A percentile compares a stretch with the other conserved stretches of the same genome.
Evolutionary conservation across 2,888 invertebrate genomes (phyloP).

Genomic region (Margaritifera margaritifera): DNA sequence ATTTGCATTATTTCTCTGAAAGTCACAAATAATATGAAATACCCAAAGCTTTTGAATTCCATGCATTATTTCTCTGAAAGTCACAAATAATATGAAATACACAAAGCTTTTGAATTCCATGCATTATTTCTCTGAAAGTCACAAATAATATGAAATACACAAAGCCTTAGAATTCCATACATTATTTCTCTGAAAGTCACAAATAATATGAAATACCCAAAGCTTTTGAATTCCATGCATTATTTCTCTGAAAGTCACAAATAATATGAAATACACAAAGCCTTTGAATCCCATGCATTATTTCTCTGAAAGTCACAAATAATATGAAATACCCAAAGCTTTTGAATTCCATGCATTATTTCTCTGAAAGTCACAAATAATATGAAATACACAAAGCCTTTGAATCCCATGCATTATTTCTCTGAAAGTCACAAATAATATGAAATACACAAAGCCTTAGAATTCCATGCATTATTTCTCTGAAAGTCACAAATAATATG

Average conservation of each 20-base stretch:
- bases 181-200: constrained; percentile 82
- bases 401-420: constrained; percentile 95
- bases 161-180: constrained; percentile 83
- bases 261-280: constrained; percentile 23
- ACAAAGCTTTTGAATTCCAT: constrained; percentile 80
- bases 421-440: constrained; percentile 42
- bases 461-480: constrained; percentile 95
- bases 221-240: constrained; percentile 86
- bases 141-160: constrained; percentile 1
- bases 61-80: constrained; percentile 86
- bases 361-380: constrained; percentile 75
- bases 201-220: background rate
- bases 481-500: constrained; percentile 31
- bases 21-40: constrained; percentile 6
- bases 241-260: constrained; percentile 79
- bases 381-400: constrained; percentile 34
- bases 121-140: constrained; percentile 84
- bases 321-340: constrained; percentile 31
- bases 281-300: constrained; percentile 88
- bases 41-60: constrained; percentile 79
- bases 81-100: constrained; percentile 1
- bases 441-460: constrained; percentile 47
- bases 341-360: constrained; percentile 91
- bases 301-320: constrained; percentile 78
- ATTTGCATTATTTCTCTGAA: constrained; percentile 90